Percentiles rank a stretch among this genome's conserved stretches.
Evolutionary conservation across 2,113 vertebrate genomes (phyloP).

Genomic region (Cathartes aura): DNA sequence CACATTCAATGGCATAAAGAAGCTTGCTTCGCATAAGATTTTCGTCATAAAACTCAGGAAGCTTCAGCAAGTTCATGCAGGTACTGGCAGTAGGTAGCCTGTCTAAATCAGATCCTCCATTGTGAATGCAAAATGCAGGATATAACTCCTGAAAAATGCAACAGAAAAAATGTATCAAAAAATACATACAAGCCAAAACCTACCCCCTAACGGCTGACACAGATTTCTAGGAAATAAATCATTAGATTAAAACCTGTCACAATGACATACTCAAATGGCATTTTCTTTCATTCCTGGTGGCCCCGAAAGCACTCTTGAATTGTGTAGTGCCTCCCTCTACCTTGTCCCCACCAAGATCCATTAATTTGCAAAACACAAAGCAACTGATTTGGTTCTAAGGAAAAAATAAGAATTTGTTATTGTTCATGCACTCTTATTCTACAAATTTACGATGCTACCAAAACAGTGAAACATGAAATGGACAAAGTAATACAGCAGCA

Average conservation of each 20-base stretch:
- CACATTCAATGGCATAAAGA: slow-evolving; percentile 96
- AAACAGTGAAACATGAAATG: neutral
- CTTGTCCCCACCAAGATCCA: neutral
- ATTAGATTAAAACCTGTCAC: neutral
- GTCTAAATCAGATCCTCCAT: slow-evolving; percentile 93
- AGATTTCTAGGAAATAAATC: neutral
- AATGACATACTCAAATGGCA: neutral
- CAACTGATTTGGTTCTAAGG: neutral
- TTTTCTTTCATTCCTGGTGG: neutral
- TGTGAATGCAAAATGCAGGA: slow-evolving; percentile 98
- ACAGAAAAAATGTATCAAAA: neutral
- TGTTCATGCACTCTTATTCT: neutral
- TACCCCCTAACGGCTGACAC: neutral
- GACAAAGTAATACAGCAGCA: neutral
- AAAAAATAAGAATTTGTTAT: neutral
- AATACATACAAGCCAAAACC: neutral
- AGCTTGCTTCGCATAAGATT: slow-evolving; percentile 94
- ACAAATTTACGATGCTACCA: neutral
- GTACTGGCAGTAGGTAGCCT: slow-evolving; percentile 97
- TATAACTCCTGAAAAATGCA: slow-evolving; percentile 88
- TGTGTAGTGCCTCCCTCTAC: neutral
- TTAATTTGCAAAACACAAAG: neutral
- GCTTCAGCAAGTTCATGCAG: slow-evolving; percentile 99
- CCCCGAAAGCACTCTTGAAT: neutral
- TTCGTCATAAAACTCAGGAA: slow-evolving; percentile 94